A percentile compares a stretch with the other conserved stretches of the same genome.
Conservation (phyloP, 2,113 vertebrate genomes). For the Barbus barbus region DNA sequence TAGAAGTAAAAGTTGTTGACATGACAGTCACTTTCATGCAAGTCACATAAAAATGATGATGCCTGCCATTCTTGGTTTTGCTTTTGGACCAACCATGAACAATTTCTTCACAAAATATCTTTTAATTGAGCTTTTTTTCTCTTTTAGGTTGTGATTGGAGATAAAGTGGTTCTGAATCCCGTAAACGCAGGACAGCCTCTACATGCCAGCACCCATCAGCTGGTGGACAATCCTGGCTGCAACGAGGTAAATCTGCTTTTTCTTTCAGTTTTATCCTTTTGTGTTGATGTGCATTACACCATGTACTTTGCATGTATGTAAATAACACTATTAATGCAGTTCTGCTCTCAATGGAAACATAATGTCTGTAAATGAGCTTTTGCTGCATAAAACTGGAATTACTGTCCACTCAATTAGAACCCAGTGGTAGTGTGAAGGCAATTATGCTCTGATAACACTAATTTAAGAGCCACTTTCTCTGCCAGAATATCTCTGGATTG, state of each 20-base stretch:
- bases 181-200: conserved; percentile 97
- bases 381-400: background rate
- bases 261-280: background rate
- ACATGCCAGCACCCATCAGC: conserved; percentile 94
- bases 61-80: background rate
- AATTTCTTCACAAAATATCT: background rate
- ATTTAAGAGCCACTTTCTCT: background rate
- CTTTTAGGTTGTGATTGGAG: conserved; percentile 93
- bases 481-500: background rate
- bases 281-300: background rate
- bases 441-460: background rate
- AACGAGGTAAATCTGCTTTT: conserved; percentile 84
- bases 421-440: background rate
- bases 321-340: background rate
- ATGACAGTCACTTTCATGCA: background rate
- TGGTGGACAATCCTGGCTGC: conserved; percentile 95
- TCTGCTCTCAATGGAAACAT: background rate
- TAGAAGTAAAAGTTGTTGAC: background rate
- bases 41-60: too few relatives aligned
- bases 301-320: background rate
- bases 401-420: background rate
- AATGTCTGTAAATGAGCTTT: background rate
- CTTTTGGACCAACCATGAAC: background rate
- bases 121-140: background rate
- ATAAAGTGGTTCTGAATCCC: conserved; percentile 98